Percentiles rank a stretch among this genome's conserved stretches.
Conservation (phyloP, 1,140 invertebrate species). For the Leptestheria dahalacensis region DNA sequence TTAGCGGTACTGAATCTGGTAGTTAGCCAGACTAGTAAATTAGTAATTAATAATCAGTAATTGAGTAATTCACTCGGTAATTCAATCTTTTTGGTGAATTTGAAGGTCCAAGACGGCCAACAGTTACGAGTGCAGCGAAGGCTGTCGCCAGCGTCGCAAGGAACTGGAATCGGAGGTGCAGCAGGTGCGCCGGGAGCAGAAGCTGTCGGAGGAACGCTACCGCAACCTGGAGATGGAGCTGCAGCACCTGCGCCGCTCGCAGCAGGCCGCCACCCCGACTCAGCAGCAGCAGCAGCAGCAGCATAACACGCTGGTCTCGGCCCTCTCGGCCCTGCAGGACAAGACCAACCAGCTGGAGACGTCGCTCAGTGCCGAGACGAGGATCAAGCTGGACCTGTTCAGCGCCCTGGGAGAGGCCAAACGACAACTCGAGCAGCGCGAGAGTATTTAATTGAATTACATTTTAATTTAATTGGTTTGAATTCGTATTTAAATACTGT, state of each 20-base stretch:
- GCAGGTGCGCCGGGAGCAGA: constrained; percentile 54
- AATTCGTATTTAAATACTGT: background rate
- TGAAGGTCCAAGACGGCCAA: background rate
- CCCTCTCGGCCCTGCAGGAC: constrained; percentile 66
- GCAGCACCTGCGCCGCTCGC: constrained; percentile 5
- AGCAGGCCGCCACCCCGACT: background rate
- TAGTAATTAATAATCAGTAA: background rate
- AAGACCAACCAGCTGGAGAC: constrained; percentile 79
- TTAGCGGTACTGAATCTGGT: no score
- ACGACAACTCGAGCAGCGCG: constrained; percentile 77
- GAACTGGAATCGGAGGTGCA: constrained; percentile 66
- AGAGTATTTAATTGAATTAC: constrained; percentile 51
- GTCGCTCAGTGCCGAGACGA: constrained; percentile 83
- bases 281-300: constrained; percentile 42
- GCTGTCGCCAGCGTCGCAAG: constrained; percentile 51
- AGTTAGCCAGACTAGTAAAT: no score
- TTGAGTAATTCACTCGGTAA: background rate
- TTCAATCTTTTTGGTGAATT: background rate
- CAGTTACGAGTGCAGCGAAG: constrained; percentile 49
- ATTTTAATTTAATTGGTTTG: background rate
- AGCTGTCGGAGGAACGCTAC: constrained; percentile 52
- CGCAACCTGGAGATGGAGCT: constrained; percentile 35
- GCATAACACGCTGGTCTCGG: constrained; percentile 56
- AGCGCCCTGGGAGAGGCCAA: constrained; percentile 89
- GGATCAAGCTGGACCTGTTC: constrained; percentile 82